A percentile compares a stretch with the other conserved stretches of the same genome.
Conservation (phyloP, 2,797 vertebrate genomes). For the Lacerta bilineata region DNA sequence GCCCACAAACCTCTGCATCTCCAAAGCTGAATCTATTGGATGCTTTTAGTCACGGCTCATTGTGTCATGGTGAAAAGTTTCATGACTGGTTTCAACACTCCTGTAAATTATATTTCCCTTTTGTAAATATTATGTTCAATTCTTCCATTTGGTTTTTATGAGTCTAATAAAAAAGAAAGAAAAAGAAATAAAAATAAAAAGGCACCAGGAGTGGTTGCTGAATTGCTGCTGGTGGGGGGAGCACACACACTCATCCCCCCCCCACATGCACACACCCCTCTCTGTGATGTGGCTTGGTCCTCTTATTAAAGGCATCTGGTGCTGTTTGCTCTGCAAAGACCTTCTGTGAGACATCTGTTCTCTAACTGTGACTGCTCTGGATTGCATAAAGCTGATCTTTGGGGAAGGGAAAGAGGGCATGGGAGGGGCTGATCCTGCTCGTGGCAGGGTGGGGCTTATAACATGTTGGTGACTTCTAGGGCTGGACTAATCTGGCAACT, state of each 20-base stretch:
- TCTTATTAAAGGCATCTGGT: constrained; percentile 5
- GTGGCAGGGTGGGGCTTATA: not conserved
- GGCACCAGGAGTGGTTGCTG: not conserved
- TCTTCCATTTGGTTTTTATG: not conserved
- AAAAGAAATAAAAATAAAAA: not conserved
- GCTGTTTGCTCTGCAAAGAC: constrained; percentile 1
- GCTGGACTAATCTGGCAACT: too few relatives aligned
- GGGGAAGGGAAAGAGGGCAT: not conserved
- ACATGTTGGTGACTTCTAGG: not conserved
- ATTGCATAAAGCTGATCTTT: not conserved
- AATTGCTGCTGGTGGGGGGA: too few relatives aligned
- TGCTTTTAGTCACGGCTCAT: not conserved
- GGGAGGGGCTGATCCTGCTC: too few relatives aligned
- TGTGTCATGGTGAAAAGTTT: not conserved
- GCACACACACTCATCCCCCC: too few relatives aligned
- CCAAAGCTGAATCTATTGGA: not conserved
- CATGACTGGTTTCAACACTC: not conserved
- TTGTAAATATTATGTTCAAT: not conserved
- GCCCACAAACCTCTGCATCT: not conserved
- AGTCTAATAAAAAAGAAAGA: not conserved
- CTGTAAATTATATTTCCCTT: not conserved
- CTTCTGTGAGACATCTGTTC: not conserved
- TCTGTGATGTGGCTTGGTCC: not conserved
- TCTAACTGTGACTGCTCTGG: not conserved
- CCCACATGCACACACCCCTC: too few relatives aligned